Conservation (phyloP, 2,113 vertebrate genomes). For the Monopterus albus region DNA sequence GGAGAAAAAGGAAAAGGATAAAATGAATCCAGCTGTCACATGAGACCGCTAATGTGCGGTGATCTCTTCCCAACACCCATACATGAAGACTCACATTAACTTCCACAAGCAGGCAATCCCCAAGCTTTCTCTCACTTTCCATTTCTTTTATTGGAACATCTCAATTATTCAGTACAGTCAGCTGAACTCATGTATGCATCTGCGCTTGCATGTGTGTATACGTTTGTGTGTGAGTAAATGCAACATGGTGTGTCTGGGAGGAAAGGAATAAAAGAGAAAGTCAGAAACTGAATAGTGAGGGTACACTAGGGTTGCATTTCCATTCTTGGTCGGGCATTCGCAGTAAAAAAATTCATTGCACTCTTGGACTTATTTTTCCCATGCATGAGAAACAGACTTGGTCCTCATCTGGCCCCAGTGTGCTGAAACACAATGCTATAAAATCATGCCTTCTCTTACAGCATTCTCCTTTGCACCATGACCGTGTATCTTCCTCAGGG, state of each 20-base stretch:
- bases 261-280: slow-evolving; percentile 6
- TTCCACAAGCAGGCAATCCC: slow-evolving; percentile 61
- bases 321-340: slow-evolving; percentile 22
- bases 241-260: not conserved
- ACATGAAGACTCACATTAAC: slow-evolving; percentile 55
- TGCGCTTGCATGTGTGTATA: not conserved
- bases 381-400: slow-evolving; percentile 24
- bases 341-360: slow-evolving; percentile 37
- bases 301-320: slow-evolving; percentile 12
- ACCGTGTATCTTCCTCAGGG: slow-evolving; percentile 23
- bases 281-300: slow-evolving; percentile 29
- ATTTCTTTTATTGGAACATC: slow-evolving; percentile 68
- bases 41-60: not conserved
- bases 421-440: slow-evolving; percentile 20
- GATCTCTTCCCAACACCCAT: slow-evolving; percentile 43
- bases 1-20: not conserved
- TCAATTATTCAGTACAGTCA: slow-evolving; percentile 79
- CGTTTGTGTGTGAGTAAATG: not conserved
- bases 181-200: slow-evolving; percentile 38
- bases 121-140: slow-evolving; percentile 36
- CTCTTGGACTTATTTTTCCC: slow-evolving; percentile 20
- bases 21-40: slow-evolving; percentile 46
- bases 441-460: slow-evolving; percentile 35
- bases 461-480: slow-evolving; percentile 14
- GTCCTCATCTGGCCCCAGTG: slow-evolving; percentile 45